These are phyloP conservation scores for Catagonus wagneri DNA, from an alignment of 2,113 vertebrate species.

Conservation along the genomic window DNA sequence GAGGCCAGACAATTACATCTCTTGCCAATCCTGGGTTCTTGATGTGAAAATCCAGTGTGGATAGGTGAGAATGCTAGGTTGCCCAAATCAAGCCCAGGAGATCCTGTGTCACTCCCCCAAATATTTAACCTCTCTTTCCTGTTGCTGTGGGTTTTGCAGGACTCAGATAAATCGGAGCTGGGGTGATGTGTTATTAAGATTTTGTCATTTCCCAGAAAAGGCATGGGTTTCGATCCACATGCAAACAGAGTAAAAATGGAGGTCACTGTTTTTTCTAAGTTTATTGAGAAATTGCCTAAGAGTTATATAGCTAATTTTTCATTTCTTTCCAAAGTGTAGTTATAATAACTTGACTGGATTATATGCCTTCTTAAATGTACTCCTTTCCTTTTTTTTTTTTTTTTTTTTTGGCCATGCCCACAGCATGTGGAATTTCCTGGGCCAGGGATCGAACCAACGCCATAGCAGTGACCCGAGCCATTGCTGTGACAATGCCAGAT, in stretches of 20 bases:
- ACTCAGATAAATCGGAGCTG: not conserved
- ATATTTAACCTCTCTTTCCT: not conserved
- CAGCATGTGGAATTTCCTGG: too few species aligned
- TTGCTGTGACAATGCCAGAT: too few species aligned
- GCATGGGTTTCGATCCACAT: not conserved
- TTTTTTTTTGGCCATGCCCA: too few species aligned
- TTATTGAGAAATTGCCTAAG: constrained; percentile 9
- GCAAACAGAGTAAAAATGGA: not conserved
- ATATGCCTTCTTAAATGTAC: not conserved
- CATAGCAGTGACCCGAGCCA: too few species aligned
- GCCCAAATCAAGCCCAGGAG: constrained; percentile 8
- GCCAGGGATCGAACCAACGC: too few species aligned
- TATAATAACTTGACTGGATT: constrained; percentile 14
- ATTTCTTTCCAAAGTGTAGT: constrained; percentile 9
- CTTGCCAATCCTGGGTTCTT: not conserved
- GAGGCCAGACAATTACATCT: not conserved
- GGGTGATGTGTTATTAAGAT: not conserved
- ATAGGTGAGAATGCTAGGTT: not conserved
- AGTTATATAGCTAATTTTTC: not conserved
- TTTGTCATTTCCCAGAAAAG: not conserved
- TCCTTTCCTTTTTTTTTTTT: not conserved
- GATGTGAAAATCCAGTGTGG: rapidly evolving
- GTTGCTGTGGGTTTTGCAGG: not conserved
- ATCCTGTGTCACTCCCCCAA: not conserved
- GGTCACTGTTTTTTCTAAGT: not conserved